A percentile compares a stretch with the other conserved stretches of the same genome.
phyloP scores from a whole-genome alignment of 2,888 invertebrate genomes.

The Alsophila aescularia region DNA sequence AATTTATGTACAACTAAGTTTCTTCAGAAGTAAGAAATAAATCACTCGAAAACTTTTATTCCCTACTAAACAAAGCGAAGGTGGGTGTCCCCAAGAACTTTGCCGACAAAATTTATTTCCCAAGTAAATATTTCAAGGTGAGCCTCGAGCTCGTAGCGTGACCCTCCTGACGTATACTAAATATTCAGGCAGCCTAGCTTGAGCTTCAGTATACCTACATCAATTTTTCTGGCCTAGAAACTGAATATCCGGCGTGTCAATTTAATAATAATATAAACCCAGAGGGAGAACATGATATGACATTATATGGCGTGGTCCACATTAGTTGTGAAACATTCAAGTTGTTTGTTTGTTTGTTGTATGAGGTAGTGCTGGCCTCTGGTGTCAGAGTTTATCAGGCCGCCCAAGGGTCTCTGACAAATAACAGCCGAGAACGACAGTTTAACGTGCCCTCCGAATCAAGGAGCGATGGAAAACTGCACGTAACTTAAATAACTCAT shows the following conservation, averaged over 20 bases:
- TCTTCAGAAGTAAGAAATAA: constrained; percentile 8
- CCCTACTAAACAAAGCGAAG: constrained; percentile 15
- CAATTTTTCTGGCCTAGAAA: not conserved
- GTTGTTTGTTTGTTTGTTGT: no score
- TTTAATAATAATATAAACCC: not conserved
- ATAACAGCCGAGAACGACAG: no score
- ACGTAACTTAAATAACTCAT: no score
- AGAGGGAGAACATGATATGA: not conserved
- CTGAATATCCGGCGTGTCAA: not conserved
- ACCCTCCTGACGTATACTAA: constrained; percentile 8
- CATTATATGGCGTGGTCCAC: no score
- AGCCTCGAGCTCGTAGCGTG: constrained; percentile 11
- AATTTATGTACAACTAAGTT: not conserved
- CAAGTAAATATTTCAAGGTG: constrained; percentile 24
- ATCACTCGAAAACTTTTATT: constrained; percentile 19
- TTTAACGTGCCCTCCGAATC: no score
- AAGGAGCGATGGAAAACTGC: no score
- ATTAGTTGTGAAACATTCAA: no score
- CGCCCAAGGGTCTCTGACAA: no score
- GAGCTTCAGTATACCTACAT: not conserved
- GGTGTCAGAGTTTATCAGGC: no score
- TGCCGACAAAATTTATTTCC: constrained; percentile 19
- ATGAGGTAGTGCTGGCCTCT: no score
- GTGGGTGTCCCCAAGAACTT: constrained; percentile 19
- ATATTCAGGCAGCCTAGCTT: constrained; percentile 3